Base-by-base conservation (phyloP, 2,888 invertebrate species). In the Hirudinaria manillensis region DNA sequence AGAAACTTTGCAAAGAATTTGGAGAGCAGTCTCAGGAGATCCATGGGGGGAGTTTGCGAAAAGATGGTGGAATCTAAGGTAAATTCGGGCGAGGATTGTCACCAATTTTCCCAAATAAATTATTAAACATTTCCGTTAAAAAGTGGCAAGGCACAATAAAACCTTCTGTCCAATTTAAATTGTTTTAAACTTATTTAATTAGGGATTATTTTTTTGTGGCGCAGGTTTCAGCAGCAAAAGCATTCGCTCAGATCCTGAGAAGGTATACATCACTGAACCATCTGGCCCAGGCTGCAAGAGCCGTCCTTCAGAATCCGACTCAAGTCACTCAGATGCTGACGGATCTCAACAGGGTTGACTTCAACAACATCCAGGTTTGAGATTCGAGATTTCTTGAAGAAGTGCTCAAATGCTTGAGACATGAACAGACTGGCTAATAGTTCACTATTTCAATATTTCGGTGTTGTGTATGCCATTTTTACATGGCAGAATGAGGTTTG, bases 1-100 rank as follows among this genome's bases (percentile, higher is more conserved):
- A 56, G 77, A 32, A 77, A 75, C 36, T 77, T 77, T 55, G 70
- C 77, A 56, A 75, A 75, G 56, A 53, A 77, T 61, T 55, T 77
- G 27, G 77, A 77, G 38, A 34, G 56, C 27, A 75, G 75, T 56
- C 45, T 77, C 13, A 34, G 56, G 21, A 36, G 70, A 24, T 75
- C 75, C 10, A 61, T 71, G 56, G 34, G 2, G 19, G 75, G 75
- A 38, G 53, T 77, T 27, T 61, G 70, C n/a, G 72, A 61, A 27
- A 56, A 56, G 21, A 65, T 77, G 67, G 51, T 75, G 16, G 70
- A 75, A 55, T 76, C 71, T 19, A 77, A 77, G 77, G 77, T 77
- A 29, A 24, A 66, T 68, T 29, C 10, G 16, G 29, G 45, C 3
- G 19, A 24, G 24, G 24, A 7, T 70, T 29, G 16, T 45, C 10